Evolutionary conservation across 2,113 vertebrate genomes (phyloP), one percentile per base, ranked within the genome.

Genomic region (Paramisgurnus dabryanus): DNA sequence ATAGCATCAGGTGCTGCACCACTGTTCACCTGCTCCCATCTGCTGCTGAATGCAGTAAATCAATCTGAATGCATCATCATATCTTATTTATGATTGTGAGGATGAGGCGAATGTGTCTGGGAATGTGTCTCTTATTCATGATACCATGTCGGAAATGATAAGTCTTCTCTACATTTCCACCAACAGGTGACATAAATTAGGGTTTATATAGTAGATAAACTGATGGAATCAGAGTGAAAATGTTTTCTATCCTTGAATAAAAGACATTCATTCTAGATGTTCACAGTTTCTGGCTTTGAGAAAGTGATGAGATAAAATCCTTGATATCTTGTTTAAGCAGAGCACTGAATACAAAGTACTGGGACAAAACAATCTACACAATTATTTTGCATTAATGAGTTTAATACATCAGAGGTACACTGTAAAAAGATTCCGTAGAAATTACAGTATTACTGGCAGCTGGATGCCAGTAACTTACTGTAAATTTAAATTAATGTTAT

Each of bases 41-140:
- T 34, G 27, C 27, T 34, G 27, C n/a, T 74, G 79, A 81, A 79
- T 45, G 43, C 40, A 57, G 40, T 82, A 47, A 79, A 55, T 75
- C 76, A 80, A 41, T 7, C n/a, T 69, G 71, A 49, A 79, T 60
- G 58, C 15, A 72, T 80, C 17, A 77, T 85, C 61, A 77, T 72
- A 67, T 39, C 64, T 69, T 80, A 80, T 82, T 73, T 77, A 71
- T 82, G 64, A 63, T 43, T 53, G 17, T 18, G 67, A 34, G n/a
- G 7, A n/a, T 76, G 41, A 5, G 17, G 65, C 1, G 60, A 73
- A 15, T 76, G 45, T 77, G 73, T 43, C 66, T 60, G 61, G 57
- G 66, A 53, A 58, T 75, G 18, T 58, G 63, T 10, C 40, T 70
- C 53, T 55, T 67, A 76, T 84, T 75, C 49, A 67, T 82, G 61